Conservation (phyloP, 2,888 invertebrate species). For the Graphium colonna region DNA sequence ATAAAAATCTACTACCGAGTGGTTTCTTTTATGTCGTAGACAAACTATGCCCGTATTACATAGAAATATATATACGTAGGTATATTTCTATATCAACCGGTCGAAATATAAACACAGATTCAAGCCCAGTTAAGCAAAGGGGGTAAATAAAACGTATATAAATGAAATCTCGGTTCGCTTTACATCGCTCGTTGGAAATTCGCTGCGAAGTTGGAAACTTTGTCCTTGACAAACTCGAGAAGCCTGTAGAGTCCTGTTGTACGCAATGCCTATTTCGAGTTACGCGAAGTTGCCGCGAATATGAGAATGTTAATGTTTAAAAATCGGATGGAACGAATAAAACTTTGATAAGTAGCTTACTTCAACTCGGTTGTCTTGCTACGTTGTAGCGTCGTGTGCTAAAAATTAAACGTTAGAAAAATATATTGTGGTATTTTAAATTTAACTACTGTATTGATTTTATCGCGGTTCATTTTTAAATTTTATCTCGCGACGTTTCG, state of each 20-base stretch:
- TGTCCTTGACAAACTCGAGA: slow-evolving; percentile 26
- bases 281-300: slow-evolving; percentile 8
- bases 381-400: too few relatives aligned
- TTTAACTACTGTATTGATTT: too few relatives aligned
- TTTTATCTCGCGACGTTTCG: too few relatives aligned
- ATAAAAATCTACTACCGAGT: neutral
- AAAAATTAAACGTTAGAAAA: too few relatives aligned
- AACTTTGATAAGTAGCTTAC: neutral
- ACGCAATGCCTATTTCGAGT: slow-evolving; percentile 17
- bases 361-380: neutral
- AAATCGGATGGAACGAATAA: neutral
- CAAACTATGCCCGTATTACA: neutral
- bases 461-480: too few relatives aligned
- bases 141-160: slow-evolving; percentile 9
- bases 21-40: neutral
- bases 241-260: slow-evolving; percentile 26
- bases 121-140: neutral
- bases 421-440: too few relatives aligned
- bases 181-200: slow-evolving; percentile 17
- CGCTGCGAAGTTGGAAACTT: slow-evolving; percentile 20
- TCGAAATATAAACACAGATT: neutral
- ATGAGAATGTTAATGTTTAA: slow-evolving; percentile 10
- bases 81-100: neutral
- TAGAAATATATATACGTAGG: neutral
- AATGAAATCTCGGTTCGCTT: slow-evolving; percentile 17